Conservation (phyloP, 2,797 vertebrate genomes). For the Danio jaintianensis region DNA sequence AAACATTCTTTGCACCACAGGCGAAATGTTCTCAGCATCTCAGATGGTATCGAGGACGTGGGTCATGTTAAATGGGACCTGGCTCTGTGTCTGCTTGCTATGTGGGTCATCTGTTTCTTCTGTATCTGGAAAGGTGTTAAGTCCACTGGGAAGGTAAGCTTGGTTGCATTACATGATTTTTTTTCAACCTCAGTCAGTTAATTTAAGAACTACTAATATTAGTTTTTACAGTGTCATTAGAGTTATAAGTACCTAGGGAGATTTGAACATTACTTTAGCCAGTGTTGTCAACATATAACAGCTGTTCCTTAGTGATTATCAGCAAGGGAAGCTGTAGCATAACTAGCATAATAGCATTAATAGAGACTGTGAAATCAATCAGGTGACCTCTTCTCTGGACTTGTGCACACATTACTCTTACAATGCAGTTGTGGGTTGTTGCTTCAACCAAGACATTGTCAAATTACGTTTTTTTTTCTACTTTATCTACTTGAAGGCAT, state of each 20-base stretch:
- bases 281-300: constrained; percentile 16
- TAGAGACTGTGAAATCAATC: constrained; percentile 56
- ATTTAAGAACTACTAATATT: constrained; percentile 19
- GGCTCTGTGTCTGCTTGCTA: constrained; percentile 91
- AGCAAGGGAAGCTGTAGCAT: constrained; percentile 24
- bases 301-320: neutral
- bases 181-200: neutral
- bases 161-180: neutral
- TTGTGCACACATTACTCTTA: constrained; percentile 54
- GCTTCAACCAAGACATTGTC: constrained; percentile 32
- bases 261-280: neutral
- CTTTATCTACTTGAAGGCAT: neutral
- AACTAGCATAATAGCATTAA: neutral
- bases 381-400: constrained; percentile 56
- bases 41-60: constrained; percentile 86
- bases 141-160: constrained; percentile 94
- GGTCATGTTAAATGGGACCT: constrained; percentile 95
- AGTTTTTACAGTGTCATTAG: neutral
- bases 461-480: constrained; percentile 3
- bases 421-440: constrained; percentile 55
- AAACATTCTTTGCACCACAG: constrained; percentile 70
- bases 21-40: constrained; percentile 91
- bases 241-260: constrained; percentile 11
- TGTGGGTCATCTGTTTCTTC: constrained; percentile 99
- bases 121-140: constrained; percentile 99